Percentiles rank a stretch among this genome's conserved stretches.
phyloP scores from a whole-genome alignment of 2,888 invertebrate genomes.

The Hirudinaria manillensis region DNA sequence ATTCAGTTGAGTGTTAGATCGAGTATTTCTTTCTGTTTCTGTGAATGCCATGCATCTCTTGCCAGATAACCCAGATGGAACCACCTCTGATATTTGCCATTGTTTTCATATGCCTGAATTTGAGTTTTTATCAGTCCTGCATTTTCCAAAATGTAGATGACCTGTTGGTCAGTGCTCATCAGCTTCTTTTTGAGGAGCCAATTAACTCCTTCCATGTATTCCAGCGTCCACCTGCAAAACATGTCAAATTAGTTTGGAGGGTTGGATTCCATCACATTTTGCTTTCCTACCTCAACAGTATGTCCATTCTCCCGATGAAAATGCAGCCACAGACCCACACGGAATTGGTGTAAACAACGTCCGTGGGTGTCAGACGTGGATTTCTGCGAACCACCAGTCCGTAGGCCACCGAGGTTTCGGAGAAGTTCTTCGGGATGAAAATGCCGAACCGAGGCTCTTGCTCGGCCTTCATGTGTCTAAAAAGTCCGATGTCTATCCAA shows the following conservation, averaged over 20 bases:
- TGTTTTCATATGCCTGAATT: constrained; percentile 35
- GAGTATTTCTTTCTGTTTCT: neutral
- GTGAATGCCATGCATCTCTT: constrained; percentile 33
- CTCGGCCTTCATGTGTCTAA: constrained; percentile 39
- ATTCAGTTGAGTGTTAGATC: too few species aligned
- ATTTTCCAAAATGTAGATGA: constrained; percentile 44
- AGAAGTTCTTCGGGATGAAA: constrained; percentile 32
- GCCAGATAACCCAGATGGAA: constrained; percentile 44
- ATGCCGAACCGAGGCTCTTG: constrained; percentile 23
- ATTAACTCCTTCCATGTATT: constrained; percentile 42
- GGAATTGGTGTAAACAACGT: constrained; percentile 41
- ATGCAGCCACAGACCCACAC: constrained; percentile 47
- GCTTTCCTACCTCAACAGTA: constrained; percentile 42
- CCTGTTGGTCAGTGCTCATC: constrained; percentile 47
- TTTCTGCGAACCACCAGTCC: constrained; percentile 25
- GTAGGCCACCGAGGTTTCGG: constrained; percentile 29
- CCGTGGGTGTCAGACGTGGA: constrained; percentile 34
- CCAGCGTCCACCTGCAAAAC: constrained; percentile 32
- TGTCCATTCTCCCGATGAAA: constrained; percentile 41
- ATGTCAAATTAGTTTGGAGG: neutral
- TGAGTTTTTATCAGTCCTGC: constrained; percentile 9
- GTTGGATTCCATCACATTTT: neutral
- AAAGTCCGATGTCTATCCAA: constrained; percentile 49
- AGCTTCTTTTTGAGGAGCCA: constrained; percentile 40
- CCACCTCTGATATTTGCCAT: constrained; percentile 39